Base-by-base conservation (phyloP, 2,888 invertebrate species). In the Lycia hirtaria region DNA sequence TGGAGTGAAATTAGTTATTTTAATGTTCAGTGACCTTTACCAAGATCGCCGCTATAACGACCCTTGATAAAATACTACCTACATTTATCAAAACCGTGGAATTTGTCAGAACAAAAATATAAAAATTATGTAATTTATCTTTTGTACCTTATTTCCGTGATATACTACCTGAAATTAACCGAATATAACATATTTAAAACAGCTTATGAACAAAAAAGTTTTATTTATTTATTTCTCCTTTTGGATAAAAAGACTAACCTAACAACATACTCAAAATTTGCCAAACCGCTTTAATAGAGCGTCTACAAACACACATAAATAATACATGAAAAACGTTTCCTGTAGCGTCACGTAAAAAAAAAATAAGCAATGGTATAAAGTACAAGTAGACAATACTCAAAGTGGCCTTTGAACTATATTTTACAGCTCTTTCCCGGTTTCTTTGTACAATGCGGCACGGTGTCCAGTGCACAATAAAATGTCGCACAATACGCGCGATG, bases 21-120 rank as follows among this genome's bases (percentile, higher is more conserved):
- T 37, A 20, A 19, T 41, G 41, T 40, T 48, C 54, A 47, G 47
- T 33, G 41, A 54, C 54, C 54, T 54, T 32, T 32, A 9, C 12
- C 32, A 12, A 47, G 32, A 3, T 10, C 14, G 14, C n/a, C 15
- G 24, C 4, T 19, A 33, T 19, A 17, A 32, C 53, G 32, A n/a
- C 10, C 19, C 4, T 7, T 10, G 26, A 3, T 15, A 19, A 20
- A 20, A 45, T 45, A 32, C 1, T 1, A 3, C 12, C 7, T 22
- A 12, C 12, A 22, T 22, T 22, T 10, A 12, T 30, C 12, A n/a
- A n/a, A n/a, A 1, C 12, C n/a, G 4, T 4, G 12, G n/a, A n/a
- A 30, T 3, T 30, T 30, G 10, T n/a, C 2, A n/a, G n/a, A 12
- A 1, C 30, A 24, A 24, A 24, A 9, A 24, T n/a, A n/a, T n/a